Evolutionary conservation across 1,140 invertebrate species (phyloP), one percentile per base, ranked within the genome.

Genomic region (Euwallacea fornicatus): DNA sequence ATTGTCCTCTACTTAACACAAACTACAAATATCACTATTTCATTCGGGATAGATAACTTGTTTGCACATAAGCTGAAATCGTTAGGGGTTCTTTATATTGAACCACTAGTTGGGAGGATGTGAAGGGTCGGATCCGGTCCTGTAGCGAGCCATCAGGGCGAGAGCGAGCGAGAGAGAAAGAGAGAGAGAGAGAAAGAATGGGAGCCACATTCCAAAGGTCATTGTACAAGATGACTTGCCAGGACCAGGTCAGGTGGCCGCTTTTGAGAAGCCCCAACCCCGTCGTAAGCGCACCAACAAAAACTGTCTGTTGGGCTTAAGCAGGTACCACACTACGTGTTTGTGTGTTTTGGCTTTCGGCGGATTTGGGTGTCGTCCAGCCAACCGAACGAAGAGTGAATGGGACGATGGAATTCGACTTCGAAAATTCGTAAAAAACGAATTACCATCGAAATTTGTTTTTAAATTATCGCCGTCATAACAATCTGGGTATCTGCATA

Each of bases 211-310:
- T 72, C 73, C 70, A 64, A 64, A 72, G 73, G 73, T 74, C 73
- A 72, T 74, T 74, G 73, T 74, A 74, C 73, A 74, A 74, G 66
- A 74, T 72, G 68, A 69, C 70, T 72, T 66, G 73, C 70, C 73
- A 69, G 72, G 72, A 69, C 72, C 72, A 69, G 72, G 72, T 73
- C 72, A 74, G 73, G 73, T 74, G 73, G 71, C 71, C 66, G 71
- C 59, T 59, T 72, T 72, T 72, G 41, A 62, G 61, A 68, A 59
- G 58, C 67, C 67, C 60, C 55, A 59, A 62, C 67, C 60, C 67
- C 58, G 47, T 62, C 15, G 47, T 62, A 69, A 54, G 16, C 60
- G 58, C 67, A 69, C 43, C 56, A 68, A 68, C 55, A 68, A 68
- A 68, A 68, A 68, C 55, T 33, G 9, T 64, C 46, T 53, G 46